Conservation (phyloP, 2,113 vertebrate species). For the Pithys albifrons region DNA sequence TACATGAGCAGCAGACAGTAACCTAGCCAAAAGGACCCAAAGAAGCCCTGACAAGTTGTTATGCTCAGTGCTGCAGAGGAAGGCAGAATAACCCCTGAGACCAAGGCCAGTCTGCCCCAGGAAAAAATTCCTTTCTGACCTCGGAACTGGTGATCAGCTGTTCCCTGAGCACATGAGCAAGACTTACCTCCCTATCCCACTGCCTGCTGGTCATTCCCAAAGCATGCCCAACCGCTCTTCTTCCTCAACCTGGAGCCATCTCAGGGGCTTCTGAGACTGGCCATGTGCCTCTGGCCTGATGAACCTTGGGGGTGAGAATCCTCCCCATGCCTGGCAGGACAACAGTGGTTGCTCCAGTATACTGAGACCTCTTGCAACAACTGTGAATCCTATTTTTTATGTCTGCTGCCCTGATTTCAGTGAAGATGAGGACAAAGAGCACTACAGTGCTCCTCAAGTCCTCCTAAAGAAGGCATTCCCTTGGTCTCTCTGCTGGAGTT, state of each 20-base stretch:
- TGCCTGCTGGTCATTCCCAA: not conserved
- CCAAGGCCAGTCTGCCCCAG: not conserved
- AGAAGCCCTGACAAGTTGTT: not conserved
- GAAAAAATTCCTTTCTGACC: not conserved
- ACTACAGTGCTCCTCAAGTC: not conserved
- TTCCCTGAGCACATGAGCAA: not conserved
- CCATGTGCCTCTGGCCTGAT: not conserved
- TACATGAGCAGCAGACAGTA: not conserved
- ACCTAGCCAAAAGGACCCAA: not conserved
- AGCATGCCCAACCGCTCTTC: not conserved
- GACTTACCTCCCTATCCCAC: not conserved
- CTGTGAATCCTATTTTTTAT: not conserved
- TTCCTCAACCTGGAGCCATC: not conserved
- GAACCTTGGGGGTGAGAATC: not conserved
- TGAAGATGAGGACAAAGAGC: not conserved
- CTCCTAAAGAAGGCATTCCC: not conserved
- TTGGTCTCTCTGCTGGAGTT: not conserved
- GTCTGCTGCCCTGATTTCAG: not conserved
- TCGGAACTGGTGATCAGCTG: accelerated
- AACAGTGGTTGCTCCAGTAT: not conserved
- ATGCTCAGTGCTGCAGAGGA: not conserved
- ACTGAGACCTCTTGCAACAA: not conserved
- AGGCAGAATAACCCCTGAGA: not conserved
- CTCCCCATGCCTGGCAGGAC: not conserved
- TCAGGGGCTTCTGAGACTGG: not conserved